phyloP scores from a whole-genome alignment of 2,888 invertebrate species.

The Sarcophaga caerulescens region DNA sequence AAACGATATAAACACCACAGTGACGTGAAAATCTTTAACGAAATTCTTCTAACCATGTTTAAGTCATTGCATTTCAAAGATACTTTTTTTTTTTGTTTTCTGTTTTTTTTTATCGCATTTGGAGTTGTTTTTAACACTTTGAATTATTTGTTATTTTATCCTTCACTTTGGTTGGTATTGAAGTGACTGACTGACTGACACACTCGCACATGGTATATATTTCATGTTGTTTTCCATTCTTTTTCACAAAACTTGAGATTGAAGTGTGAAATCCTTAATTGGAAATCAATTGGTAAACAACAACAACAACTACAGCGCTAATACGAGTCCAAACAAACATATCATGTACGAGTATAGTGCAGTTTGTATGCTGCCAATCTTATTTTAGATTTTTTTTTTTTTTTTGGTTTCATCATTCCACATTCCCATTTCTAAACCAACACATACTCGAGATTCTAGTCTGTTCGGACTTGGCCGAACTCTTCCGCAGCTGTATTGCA shows the following conservation, averaged over 20 bases:
- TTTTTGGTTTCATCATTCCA: constrained; percentile 1
- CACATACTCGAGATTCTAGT: constrained; percentile 45
- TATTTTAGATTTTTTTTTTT: constrained; percentile 14
- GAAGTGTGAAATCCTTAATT: constrained; percentile 69
- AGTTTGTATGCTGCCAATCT: constrained; percentile 65
- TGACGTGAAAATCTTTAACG: constrained; percentile 30
- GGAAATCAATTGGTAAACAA: constrained; percentile 66
- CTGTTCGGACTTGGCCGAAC: constrained; percentile 20
- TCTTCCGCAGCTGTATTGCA: neutral
- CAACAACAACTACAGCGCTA: constrained; percentile 36
- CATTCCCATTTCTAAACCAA: constrained; percentile 61
- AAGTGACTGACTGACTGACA: neutral
- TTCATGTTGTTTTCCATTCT: constrained; percentile 33
- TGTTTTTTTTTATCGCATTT: neutral
- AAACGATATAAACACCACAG: constrained; percentile 24
- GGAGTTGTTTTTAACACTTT: constrained; percentile 35
- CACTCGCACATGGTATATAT: constrained; percentile 2
- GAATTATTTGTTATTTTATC: constrained; percentile 61
- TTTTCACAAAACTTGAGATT: constrained; percentile 43
- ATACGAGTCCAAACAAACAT: constrained; percentile 42
- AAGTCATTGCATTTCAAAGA: constrained; percentile 26
- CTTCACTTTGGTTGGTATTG: constrained; percentile 36
- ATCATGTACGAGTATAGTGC: constrained; percentile 35
- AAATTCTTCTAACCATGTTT: constrained; percentile 62
- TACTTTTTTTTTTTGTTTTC: constrained; percentile 21